Evolutionary conservation across 2,113 vertebrate genomes (phyloP), one percentile per base, ranked within the genome.

Genomic region (Acrocephalus arundinaceus): DNA sequence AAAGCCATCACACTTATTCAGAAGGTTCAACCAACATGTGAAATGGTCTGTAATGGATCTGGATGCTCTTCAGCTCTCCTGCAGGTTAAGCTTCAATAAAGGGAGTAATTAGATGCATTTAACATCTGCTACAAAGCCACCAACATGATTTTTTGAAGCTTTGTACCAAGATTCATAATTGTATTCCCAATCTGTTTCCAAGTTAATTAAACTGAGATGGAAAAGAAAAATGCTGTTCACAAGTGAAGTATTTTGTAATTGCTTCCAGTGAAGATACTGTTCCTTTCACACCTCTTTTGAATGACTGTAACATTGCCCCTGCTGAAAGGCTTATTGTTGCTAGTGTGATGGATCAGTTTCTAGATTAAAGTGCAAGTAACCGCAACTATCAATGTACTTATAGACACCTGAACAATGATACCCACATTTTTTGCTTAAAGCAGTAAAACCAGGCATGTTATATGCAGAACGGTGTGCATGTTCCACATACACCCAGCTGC

Each of bases 61-160:
- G 83, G 76, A 90, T 88, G 72, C 55, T 95, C 55, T 84, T 90
- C 72, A 90, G 85, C 71, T 88, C 68, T 95, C 83, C 59, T 83
- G 78, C 59, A 94, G 87, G 63, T 95, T 90, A 86, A 84, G n/a
- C 48, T 80, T 86, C 94, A 94, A 79, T 94, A 86, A 92, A 88
- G 43, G 43, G 33, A 96, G 25, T 71, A 74, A 93, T 92, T 45
- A 91, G 59, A 81, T 75, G 33, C 65, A 75, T 93, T 92, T 74
- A 94, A 93, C 79, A 93, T 92, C 94, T 96, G 92, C 83, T 85
- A 72, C 90, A 91, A 96, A 92, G 92, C 61, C 76, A 92, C 87
- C 61, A 86, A 74, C 14, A 8, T 59, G 48, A 55, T n/a, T 90
- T 95, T 92, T 90, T 82, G 4, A 77, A 94, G 82, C 68, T 90